These are phyloP conservation scores for Eufriesea mexicana DNA, from an alignment of 1,140 invertebrate species.

Conservation along the genomic window DNA sequence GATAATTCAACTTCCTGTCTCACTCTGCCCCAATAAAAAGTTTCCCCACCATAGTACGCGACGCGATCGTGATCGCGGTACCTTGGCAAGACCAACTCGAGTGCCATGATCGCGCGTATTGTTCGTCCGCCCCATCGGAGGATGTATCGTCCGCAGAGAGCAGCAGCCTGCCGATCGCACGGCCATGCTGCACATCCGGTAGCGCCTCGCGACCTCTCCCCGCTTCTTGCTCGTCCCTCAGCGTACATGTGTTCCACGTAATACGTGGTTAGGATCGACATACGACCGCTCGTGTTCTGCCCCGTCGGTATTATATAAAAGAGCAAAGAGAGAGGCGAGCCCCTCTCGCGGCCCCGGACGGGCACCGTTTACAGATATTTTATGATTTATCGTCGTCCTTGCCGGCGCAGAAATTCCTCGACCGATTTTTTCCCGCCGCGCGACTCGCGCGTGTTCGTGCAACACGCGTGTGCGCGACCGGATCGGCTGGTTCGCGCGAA, in stretches of 20 bases:
- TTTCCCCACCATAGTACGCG: too few relatives aligned
- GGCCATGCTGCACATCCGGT: slow-evolving; percentile 24
- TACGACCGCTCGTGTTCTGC: slow-evolving; percentile 40
- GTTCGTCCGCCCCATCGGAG: neutral
- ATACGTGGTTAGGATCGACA: slow-evolving; percentile 46
- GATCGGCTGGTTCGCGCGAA: slow-evolving; percentile 41
- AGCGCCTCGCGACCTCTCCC: slow-evolving; percentile 22
- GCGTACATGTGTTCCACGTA: slow-evolving; percentile 40
- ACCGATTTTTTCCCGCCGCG: slow-evolving; percentile 40
- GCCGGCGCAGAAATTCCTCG: slow-evolving; percentile 55
- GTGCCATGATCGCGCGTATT: neutral
- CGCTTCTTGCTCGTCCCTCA: slow-evolving; percentile 14
- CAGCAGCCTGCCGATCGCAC: neutral
- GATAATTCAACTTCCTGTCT: too few relatives aligned
- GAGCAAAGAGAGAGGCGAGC: slow-evolving; percentile 38
- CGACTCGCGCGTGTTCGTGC: neutral
- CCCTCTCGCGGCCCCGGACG: neutral
- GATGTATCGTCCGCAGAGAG: neutral
- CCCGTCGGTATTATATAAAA: slow-evolving; percentile 43
- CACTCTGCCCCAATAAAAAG: too few relatives aligned
- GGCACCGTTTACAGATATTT: slow-evolving; percentile 57
- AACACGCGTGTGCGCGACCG: slow-evolving; percentile 32
- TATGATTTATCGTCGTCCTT: slow-evolving; percentile 68
- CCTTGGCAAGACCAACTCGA: neutral
- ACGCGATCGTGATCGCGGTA: too few relatives aligned